A percentile compares a stretch with the other conserved stretches of the same genome.
These are phyloP conservation scores for Percopsis transmontana DNA, from an alignment of 2,113 vertebrate genomes.

Conservation along the genomic window DNA sequence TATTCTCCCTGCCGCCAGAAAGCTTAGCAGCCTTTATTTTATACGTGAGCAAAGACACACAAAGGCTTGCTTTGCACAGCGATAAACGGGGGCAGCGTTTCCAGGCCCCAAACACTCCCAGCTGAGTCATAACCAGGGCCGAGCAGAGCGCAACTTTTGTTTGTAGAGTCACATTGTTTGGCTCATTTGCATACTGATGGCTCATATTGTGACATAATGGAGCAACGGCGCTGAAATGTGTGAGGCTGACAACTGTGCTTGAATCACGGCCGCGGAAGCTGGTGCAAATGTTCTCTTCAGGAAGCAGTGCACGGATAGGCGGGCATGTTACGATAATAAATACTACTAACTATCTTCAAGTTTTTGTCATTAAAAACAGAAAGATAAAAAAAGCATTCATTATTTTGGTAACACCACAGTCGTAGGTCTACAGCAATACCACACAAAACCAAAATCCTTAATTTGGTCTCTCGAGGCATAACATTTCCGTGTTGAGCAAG, in stretches of 20 bases:
- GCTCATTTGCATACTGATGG: conserved; percentile 59
- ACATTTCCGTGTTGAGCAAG: conserved; percentile 15
- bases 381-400: conserved; percentile 21
- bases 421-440: conserved; percentile 8
- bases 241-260: not conserved
- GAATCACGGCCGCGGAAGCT: not conserved
- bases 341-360: not conserved
- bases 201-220: conserved; percentile 36
- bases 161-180: conserved; percentile 48
- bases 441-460: conserved; percentile 16
- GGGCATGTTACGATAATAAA: conserved; percentile 21
- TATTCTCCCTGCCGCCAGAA: conserved; percentile 26
- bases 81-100: conserved; percentile 29
- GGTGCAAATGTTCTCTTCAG: conserved; percentile 21
- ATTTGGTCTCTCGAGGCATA: conserved; percentile 51
- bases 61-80: conserved; percentile 20
- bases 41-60: conserved; percentile 29
- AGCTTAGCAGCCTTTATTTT: conserved; percentile 50
- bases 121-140: conserved; percentile 50
- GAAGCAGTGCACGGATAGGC: conserved; percentile 4
- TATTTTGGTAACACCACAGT: conserved; percentile 6
- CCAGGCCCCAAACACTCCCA: conserved; percentile 27
- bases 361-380: not conserved
- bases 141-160: conserved; percentile 22
- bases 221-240: conserved; percentile 18